Evolutionary conservation across 2,797 vertebrate genomes (phyloP).

Genomic region (Neoniphon sammara): DNA sequence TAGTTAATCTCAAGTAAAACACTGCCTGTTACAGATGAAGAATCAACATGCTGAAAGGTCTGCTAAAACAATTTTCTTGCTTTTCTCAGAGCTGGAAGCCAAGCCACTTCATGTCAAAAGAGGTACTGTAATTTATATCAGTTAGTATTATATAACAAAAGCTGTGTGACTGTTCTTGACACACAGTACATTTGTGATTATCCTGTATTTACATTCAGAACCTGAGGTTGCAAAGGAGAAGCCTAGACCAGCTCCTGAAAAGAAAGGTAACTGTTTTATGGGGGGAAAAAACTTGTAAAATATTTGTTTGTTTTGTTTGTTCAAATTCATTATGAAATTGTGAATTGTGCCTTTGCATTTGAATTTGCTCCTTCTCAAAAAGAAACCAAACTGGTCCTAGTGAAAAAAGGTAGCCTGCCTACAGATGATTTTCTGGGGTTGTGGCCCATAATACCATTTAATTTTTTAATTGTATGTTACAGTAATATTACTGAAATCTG

Average conservation of each 20-base stretch:
- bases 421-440: neutral
- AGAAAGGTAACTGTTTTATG: conserved; percentile 59
- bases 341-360: conserved; percentile 16
- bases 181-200: neutral
- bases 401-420: conserved; percentile 69
- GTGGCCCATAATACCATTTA: neutral
- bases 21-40: neutral
- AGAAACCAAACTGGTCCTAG: conserved; percentile 49
- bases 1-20: too few species aligned
- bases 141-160: neutral
- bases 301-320: neutral
- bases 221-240: conserved; percentile 52
- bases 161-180: neutral
- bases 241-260: conserved; percentile 52
- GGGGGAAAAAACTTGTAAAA: neutral
- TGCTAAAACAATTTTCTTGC: neutral
- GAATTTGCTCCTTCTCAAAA: conserved; percentile 48
- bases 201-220: conserved; percentile 27
- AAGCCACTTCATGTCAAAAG: conserved; percentile 50
- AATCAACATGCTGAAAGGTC: neutral
- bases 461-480: neutral
- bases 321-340: neutral
- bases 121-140: conserved; percentile 37
- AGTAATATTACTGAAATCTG: neutral
- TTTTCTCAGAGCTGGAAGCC: conserved; percentile 45